Percentiles rank a stretch among this genome's conserved stretches.
Conservation (phyloP, 1,140 invertebrate species). For the Lucilia sericata region DNA sequence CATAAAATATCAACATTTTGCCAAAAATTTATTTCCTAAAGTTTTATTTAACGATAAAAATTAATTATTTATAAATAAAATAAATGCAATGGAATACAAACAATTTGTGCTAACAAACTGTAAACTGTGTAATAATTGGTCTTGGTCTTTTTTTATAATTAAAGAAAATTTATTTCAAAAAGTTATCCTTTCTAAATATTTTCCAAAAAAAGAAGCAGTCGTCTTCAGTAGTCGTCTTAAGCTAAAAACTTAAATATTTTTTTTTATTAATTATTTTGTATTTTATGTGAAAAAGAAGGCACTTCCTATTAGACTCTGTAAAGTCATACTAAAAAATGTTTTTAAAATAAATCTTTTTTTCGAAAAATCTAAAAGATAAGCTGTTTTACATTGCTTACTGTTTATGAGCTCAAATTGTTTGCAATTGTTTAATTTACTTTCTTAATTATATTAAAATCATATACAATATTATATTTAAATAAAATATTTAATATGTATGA, state of each 20-base stretch:
- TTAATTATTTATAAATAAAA: not conserved
- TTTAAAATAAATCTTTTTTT: not conserved
- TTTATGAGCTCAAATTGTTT: not conserved
- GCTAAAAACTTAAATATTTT: slow-evolving; percentile 1
- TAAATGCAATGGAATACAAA: not conserved
- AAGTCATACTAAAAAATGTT: not conserved
- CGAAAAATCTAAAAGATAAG: not conserved
- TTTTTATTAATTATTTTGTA: slow-evolving; percentile 20
- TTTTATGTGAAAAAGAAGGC: slow-evolving; percentile 33
- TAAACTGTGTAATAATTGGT: not conserved
- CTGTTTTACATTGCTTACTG: not conserved
- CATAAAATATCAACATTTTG: not conserved
- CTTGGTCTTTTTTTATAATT: not conserved
- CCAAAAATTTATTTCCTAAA: not conserved
- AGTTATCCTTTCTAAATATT: too few species aligned
- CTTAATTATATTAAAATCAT: not conserved
- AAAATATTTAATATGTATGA: too few species aligned
- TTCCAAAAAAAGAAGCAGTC: not conserved
- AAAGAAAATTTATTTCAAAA: not conserved
- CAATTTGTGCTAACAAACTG: not conserved
- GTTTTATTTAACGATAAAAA: not conserved
- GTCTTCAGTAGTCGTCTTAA: slow-evolving; percentile 8
- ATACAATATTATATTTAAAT: too few species aligned
- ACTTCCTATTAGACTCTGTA: not conserved
- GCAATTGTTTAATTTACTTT: slow-evolving; percentile 34